phyloP scores from a whole-genome alignment of 2,888 invertebrate genomes.

The Sarcophaga rosellei region DNA sequence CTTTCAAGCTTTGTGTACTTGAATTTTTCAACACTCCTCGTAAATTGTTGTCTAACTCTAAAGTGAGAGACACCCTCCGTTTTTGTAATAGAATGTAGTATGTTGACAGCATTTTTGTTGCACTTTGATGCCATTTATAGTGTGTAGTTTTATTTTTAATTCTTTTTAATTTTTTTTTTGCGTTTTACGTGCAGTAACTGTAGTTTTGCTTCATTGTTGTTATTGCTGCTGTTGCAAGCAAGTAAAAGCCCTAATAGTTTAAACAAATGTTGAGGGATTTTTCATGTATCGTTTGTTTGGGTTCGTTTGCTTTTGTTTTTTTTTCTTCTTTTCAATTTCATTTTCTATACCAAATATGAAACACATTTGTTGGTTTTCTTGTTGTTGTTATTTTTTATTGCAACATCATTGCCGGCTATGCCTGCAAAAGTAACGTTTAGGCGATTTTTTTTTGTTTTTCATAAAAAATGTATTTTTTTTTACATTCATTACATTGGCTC shows the following conservation, averaged over 20 bases:
- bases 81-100: slow-evolving; percentile 45
- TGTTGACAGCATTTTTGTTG: slow-evolving; percentile 69
- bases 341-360: slow-evolving; percentile 60
- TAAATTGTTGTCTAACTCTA: background rate
- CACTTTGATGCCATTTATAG: slow-evolving; percentile 67
- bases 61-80: slow-evolving; percentile 32
- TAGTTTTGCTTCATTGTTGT: slow-evolving; percentile 22
- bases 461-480: background rate
- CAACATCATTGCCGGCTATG: background rate
- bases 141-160: slow-evolving; percentile 42
- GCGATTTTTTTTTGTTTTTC: slow-evolving; percentile 39
- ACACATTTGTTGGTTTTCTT: slow-evolving; percentile 38
- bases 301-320: too few relatives aligned
- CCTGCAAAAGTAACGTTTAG: slow-evolving; percentile 27
- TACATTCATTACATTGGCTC: slow-evolving; percentile 48
- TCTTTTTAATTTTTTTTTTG: slow-evolving; percentile 41
- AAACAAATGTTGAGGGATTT: slow-evolving; percentile 67
- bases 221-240: slow-evolving; percentile 37
- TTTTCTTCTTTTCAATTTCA: slow-evolving; percentile 21
- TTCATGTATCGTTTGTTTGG: slow-evolving; percentile 51
- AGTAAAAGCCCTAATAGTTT: slow-evolving; percentile 66
- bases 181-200: slow-evolving; percentile 15
- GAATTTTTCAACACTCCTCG: background rate
- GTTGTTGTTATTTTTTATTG: background rate
- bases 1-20: too few relatives aligned